These are phyloP conservation scores for Nerophis lumbriciformis DNA, from an alignment of 2,113 vertebrate species.

Conservation along the genomic window DNA sequence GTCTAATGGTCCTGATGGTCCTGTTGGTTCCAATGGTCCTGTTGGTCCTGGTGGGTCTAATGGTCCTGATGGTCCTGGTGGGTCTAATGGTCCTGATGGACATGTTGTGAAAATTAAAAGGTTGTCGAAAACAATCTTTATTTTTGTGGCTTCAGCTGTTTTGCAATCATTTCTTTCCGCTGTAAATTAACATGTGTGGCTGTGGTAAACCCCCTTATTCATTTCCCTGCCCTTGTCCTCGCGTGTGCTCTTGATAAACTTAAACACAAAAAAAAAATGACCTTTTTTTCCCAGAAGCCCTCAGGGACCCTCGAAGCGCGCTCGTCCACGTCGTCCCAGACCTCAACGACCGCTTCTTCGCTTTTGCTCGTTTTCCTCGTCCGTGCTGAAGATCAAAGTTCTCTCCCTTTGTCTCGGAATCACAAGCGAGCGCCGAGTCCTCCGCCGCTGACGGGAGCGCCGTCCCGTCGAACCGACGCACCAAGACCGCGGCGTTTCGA, in stretches of 20 bases:
- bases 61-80: too few relatives aligned
- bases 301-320: conserved; percentile 93
- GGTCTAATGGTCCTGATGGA: too few relatives aligned
- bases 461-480: too few relatives aligned
- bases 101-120: conserved; percentile 31
- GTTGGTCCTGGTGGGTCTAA: too few relatives aligned
- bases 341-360: conserved; percentile 23
- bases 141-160: conserved; percentile 51
- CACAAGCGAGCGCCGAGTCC: too few relatives aligned
- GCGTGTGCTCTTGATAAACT: too few relatives aligned
- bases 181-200: conserved; percentile 53
- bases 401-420: too few relatives aligned
- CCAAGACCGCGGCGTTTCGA: too few relatives aligned
- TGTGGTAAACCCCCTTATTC: conserved; percentile 30
- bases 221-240: conserved; percentile 29
- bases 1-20: too few relatives aligned
- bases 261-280: conserved; percentile 13
- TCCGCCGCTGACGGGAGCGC: too few relatives aligned
- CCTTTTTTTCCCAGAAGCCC: conserved; percentile 64
- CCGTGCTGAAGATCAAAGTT: too few relatives aligned
- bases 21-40: too few relatives aligned
- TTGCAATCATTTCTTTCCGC: conserved; percentile 52
- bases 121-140: conserved; percentile 47
- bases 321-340: conserved; percentile 91
- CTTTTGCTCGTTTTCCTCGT: background rate